A percentile compares a stretch with the other conserved stretches of the same genome.
Evolutionary conservation across 2,113 vertebrate genomes (phyloP).

Genomic region (Oreotrochilus melanogaster): DNA sequence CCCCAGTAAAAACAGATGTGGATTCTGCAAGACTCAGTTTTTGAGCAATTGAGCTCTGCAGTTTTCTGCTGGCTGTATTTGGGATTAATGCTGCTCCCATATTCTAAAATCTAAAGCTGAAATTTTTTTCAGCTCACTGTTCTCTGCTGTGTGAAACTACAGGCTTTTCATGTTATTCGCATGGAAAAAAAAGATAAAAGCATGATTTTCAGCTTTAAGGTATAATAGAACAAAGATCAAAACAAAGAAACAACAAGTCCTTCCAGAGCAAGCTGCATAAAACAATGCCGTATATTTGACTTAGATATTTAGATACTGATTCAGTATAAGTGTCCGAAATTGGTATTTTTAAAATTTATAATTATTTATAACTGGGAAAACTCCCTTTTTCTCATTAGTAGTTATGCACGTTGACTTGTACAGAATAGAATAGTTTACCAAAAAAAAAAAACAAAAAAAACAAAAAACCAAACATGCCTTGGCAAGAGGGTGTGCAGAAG

Average conservation of each 20-base stretch:
- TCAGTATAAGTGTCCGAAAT: neutral
- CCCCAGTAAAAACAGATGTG: neutral
- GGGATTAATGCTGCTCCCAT: neutral
- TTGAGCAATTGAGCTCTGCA: neutral
- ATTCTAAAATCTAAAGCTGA: neutral
- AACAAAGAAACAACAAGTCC: neutral
- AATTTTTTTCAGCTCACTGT: rapidly evolving
- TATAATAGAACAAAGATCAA: neutral
- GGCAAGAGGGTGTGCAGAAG: slow-evolving; percentile 49
- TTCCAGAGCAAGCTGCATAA: neutral
- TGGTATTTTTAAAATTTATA: neutral
- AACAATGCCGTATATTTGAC: neutral
- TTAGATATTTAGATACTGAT: neutral
- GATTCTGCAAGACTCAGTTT: neutral
- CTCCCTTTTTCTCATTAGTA: neutral
- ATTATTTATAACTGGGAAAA: neutral
- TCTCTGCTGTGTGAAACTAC: neutral
- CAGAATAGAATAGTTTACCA: neutral
- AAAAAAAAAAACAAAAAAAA: neutral
- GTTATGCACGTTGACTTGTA: neutral
- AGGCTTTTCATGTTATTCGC: neutral
- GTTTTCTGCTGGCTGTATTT: neutral
- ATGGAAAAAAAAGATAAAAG: neutral
- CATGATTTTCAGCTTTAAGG: neutral
- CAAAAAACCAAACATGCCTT: neutral